phyloP scores from a whole-genome alignment of 2,888 invertebrate genomes.

The Allygus modestus region DNA sequence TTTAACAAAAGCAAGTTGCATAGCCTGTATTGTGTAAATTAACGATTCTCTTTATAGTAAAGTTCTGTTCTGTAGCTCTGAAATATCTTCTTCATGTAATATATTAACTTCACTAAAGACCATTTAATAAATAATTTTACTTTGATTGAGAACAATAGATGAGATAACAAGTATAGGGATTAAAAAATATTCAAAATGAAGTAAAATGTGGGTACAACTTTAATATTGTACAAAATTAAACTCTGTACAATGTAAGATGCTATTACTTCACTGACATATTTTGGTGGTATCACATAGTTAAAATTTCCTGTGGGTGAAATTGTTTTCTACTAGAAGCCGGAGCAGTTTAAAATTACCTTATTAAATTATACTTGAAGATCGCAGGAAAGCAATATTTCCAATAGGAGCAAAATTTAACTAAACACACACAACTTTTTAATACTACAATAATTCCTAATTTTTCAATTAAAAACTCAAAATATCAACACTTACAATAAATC shows the following conservation, averaged over 20 bases:
- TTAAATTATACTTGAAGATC: not conserved
- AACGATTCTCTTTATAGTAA: too few relatives aligned
- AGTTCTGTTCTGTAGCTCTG: too few relatives aligned
- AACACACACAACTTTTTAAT: constrained; percentile 28
- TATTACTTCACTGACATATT: constrained; percentile 1
- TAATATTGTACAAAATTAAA: constrained; percentile 56
- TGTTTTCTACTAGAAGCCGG: not conserved
- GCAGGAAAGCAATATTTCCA: not conserved
- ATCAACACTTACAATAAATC: constrained; percentile 43
- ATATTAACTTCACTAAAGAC: too few relatives aligned
- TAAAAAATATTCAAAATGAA: not conserved
- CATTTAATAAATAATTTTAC: too few relatives aligned
- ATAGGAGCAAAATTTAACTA: not conserved
- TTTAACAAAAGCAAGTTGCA: too few relatives aligned
- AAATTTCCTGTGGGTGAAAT: not conserved
- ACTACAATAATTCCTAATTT: constrained; percentile 2
- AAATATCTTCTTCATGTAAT: too few relatives aligned
- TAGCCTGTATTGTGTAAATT: too few relatives aligned
- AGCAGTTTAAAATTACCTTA: not conserved
- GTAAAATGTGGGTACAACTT: constrained; percentile 48
- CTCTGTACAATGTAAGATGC: not conserved
- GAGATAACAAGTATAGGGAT: not conserved
- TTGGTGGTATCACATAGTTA: constrained; percentile 13
- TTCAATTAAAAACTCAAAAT: constrained; percentile 47
- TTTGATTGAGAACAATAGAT: too few relatives aligned